These are phyloP conservation scores for Smittia sp. DNA, from an alignment of 2,888 invertebrate genomes.

Conservation along the genomic window DNA sequence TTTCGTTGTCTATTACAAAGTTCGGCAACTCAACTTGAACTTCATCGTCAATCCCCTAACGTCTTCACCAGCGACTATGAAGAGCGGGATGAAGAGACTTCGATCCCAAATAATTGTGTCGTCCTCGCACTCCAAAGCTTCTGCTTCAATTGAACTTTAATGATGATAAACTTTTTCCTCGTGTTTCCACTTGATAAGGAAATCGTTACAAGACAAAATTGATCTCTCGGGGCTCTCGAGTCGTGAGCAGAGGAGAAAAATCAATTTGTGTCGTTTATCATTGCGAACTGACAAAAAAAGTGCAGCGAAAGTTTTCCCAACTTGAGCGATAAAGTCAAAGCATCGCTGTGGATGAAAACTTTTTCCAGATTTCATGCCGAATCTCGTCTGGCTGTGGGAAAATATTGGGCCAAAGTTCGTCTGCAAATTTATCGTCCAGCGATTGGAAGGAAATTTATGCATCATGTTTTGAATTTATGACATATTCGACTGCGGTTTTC, in stretches of 20 bases:
- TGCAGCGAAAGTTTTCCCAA: conserved; percentile 4
- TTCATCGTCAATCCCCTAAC: neutral
- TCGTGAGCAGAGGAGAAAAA: neutral
- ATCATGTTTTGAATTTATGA: conserved; percentile 8
- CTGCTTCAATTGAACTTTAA: conserved; percentile 37
- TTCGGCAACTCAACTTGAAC: neutral
- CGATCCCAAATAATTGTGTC: neutral
- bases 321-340: neutral
- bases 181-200: conserved; percentile 1
- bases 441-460: neutral
- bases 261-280: conserved; percentile 19
- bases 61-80: neutral
- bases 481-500: conserved; percentile 29
- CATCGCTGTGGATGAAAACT: neutral
- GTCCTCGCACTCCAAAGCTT: neutral
- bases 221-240: neutral
- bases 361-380: neutral
- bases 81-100: neutral
- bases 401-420: neutral
- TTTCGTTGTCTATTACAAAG: conserved; percentile 28
- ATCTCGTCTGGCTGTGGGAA: neutral
- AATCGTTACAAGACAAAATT: conserved; percentile 8
- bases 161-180: conserved; percentile 19
- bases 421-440: neutral
- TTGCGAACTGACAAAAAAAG: conserved; percentile 2